Base-by-base conservation (phyloP, 2,888 invertebrate genomes). In the Melanchra persicariae region DNA sequence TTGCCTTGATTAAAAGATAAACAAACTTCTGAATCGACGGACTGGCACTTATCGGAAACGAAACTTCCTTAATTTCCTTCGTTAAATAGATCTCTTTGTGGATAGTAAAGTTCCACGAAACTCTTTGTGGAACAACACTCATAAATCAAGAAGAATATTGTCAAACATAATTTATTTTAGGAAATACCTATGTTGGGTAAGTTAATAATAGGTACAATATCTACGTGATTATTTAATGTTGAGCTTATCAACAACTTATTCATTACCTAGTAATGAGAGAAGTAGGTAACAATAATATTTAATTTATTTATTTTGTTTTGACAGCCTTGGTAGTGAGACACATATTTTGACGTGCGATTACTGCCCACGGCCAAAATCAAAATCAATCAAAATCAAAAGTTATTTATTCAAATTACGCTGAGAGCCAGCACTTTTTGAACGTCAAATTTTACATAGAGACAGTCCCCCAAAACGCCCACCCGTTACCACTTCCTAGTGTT, bases 41-140 rank as follows among this genome's bases (percentile, higher is more conserved):
- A 15, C 34, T 64, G 71, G 71, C 78, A 78, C 74, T 85, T 80
- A 84, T 81, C 70, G 76, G 68, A 83, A 85, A 85, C 70, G 74
- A 82, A 89, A 88, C 81, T 89, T 89, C 52, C 68, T 76, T 87
- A 87, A 89, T 89, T 87, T 88, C 84, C 85, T 81, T 81, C 78
- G 81, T 70, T 73, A 77, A 88, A 85, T 84, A 76, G 84, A 83
- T 75, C 77, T 83, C 85, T 87, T 87, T 87, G 76, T 69, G 43
- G 64, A 76, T 83, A 70, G 55, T 70, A 58, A 82, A 70, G 85
- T 87, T 83, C 70, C 62, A 74, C 70, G 73, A 87, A 84, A 81
- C 76, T 86, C 82, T 87, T 81, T 77, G 76, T 66, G 45, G 63
- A 79, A 82, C 67, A 66, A 69, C 59, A 69, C 60, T 71, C 77